phyloP scores from a whole-genome alignment of 2,113 vertebrate species.

The Pogonocichla stellata region DNA sequence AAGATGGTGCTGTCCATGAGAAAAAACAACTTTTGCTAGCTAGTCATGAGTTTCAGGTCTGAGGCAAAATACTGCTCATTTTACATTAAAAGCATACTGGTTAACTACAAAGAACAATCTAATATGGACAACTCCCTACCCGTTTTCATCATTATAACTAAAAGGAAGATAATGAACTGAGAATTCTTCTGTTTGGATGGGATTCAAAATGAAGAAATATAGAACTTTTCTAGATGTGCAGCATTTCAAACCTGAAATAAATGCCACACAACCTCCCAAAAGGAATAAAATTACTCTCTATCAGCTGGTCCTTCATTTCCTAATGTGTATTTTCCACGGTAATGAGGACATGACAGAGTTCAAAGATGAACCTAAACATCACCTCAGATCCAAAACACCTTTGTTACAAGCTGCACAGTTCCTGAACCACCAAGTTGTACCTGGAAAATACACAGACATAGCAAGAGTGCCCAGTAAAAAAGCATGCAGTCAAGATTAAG shows the following conservation, averaged over 20 bases:
- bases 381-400: not conserved
- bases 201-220: not conserved
- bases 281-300: not conserved
- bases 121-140: not conserved
- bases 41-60: not conserved
- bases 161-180: not conserved
- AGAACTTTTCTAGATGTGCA: not conserved
- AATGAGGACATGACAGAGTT: not conserved
- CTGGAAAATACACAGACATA: not conserved
- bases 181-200: not conserved
- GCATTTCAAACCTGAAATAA: not conserved
- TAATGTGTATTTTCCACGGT: not conserved
- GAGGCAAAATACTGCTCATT: not conserved
- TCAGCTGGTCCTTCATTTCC: not conserved
- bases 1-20: not conserved
- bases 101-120: not conserved
- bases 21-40: not conserved
- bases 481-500: not conserved
- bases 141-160: not conserved
- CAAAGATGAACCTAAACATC: not conserved
- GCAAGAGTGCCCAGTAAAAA: not conserved
- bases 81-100: not conserved
- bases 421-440: not conserved
- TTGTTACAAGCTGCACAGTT: not conserved
- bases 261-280: not conserved